These are phyloP conservation scores for Drymodes brunneopygia DNA, from an alignment of 2,113 vertebrate genomes.

Conservation along the genomic window DNA sequence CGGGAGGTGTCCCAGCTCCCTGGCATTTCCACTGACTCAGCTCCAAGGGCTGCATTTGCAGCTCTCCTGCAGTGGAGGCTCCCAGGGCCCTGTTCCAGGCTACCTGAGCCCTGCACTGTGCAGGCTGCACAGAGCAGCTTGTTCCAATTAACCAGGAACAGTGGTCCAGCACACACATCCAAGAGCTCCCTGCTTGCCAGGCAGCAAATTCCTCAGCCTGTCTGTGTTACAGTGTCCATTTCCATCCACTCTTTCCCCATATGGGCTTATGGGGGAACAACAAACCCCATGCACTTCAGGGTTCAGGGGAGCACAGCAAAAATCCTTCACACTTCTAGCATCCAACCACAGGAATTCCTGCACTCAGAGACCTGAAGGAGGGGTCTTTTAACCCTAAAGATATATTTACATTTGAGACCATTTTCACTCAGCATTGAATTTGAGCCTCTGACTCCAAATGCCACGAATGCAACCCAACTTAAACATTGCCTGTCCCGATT, in stretches of 20 bases:
- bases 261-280: not conserved
- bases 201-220: not conserved
- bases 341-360: not conserved
- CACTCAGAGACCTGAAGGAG: not conserved
- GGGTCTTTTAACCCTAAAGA: not conserved
- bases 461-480: not conserved
- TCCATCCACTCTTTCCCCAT: not conserved
- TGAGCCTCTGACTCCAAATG: not conserved
- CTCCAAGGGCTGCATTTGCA: not conserved
- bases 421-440: not conserved
- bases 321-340: not conserved
- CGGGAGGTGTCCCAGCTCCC: not conserved
- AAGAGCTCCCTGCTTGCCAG: not conserved
- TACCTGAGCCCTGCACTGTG: not conserved
- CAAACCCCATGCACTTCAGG: not conserved
- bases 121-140: not conserved
- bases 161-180: not conserved
- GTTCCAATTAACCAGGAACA: not conserved
- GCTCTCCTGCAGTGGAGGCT: fast-evolving
- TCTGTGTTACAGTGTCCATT: not conserved
- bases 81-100: not conserved
- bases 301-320: not conserved
- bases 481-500: not conserved
- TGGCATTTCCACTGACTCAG: not conserved
- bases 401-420: not conserved